Evolutionary conservation across 1,140 invertebrate genomes (phyloP), one percentile per base, ranked within the genome.

Genomic region (Notospermus geniculatus): DNA sequence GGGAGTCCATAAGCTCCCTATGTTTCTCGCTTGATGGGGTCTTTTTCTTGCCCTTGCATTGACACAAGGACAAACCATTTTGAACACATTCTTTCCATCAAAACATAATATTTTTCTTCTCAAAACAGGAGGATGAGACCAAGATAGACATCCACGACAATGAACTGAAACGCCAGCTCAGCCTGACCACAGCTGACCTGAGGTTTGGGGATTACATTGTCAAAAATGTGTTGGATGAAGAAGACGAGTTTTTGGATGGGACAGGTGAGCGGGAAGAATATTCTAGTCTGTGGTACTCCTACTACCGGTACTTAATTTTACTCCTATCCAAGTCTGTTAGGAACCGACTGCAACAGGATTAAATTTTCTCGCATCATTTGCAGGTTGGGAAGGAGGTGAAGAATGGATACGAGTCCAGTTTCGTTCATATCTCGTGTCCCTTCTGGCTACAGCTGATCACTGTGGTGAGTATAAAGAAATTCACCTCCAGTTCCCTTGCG

Each of bases 381-480:
- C 72, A 82, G 83, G 87, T 32, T 93, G 90, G 90, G 91, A 94
- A 83, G 93, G 93, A 19, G 91, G 91, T 28, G 92, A 96, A 75
- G 90, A 95, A 70, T 98, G 96, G 97, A 90, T 98, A 43, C 83
- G 96, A 67, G 88, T 92, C 41, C 95, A 98, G 78, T 98, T 98
- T 81, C 88, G 90, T 68, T 87, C 90, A 53, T 99, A 98, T 79
- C 85, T 97, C 43, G 83, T 96, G 60, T 92, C 91, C 68, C 82
- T 98, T 32, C 74, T 98, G 59, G 73, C 76, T 23, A 73, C 76
- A 7, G 69, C 78, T 22, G 27, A 57, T 39, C 29, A 54, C 54
- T 45, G 71, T 70, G 71, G 70, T 68, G 39, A 66, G 61, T 57
- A 67, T 36, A 36, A 36, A 36, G n/a, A n/a, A n/a, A n/a, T n/a